These are phyloP conservation scores for Argyrosomus japonicus DNA, from an alignment of 2,113 vertebrate species.

Conservation along the genomic window DNA sequence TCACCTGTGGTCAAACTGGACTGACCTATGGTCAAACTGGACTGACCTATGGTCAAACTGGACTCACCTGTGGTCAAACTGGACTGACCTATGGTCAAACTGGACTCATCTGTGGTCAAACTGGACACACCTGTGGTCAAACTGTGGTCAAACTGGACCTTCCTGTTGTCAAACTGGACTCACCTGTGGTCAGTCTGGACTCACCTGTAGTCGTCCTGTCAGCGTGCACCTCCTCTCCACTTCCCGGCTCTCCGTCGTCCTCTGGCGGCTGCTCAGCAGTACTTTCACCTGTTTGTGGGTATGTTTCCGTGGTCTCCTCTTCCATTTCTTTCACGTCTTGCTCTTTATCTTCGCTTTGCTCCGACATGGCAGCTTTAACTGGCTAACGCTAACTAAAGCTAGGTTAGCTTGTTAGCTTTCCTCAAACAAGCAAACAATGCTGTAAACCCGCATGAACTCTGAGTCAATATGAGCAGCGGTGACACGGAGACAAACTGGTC, in stretches of 20 bases:
- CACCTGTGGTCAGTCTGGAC: too few species aligned
- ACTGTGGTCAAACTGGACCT: too few species aligned
- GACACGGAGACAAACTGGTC: background rate
- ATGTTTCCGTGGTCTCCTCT: background rate
- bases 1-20: too few species aligned
- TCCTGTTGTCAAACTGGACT: too few species aligned
- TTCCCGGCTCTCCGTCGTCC: slow-evolving; percentile 25
- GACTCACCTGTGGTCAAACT: too few species aligned
- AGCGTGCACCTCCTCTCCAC: background rate
- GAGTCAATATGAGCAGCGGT: background rate
- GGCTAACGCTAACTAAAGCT: background rate
- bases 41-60: too few species aligned
- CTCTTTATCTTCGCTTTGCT: background rate
- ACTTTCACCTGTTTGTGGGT: background rate
- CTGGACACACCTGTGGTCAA: too few species aligned
- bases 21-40: too few species aligned
- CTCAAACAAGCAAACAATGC: too few species aligned
- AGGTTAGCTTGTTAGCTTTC: background rate
- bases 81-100: too few species aligned
- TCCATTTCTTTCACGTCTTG: background rate
- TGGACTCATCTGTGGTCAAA: too few species aligned
- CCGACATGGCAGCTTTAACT: slow-evolving; percentile 10
- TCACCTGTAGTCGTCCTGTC: background rate
- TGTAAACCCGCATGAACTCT: too few species aligned
- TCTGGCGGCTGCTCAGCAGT: background rate